Evolutionary conservation across 2,888 invertebrate species (phyloP), one percentile per base, ranked within the genome.

Genomic region (Chelonus formosanus): DNA sequence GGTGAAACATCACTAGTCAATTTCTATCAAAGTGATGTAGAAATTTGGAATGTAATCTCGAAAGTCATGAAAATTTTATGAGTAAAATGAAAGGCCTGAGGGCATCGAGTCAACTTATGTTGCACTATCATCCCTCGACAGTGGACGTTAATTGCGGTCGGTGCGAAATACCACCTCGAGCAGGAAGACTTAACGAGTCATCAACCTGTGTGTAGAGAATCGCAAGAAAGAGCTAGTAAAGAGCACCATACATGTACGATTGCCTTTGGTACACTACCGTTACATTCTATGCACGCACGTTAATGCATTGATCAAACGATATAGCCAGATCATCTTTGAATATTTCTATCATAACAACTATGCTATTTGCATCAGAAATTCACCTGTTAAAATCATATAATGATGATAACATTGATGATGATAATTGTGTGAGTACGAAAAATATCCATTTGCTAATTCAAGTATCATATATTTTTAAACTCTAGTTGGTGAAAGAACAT

Each of bases 181-280:
- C 58, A 58, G 58, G 58, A 58, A 58, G 58, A 58, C 58, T 58
- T 58, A 58, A 58, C 58, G 58, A 58, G 47, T 58, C 58, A 58
- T 58, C 58, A 58, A 32, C 43, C 32, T 45, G n/a, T 5, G 35
- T n/a, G 36, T 44, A 44, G 34, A 57, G 8, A 57, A 58, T 58
- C 5, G n/a, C 45, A 10, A 34, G 34, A 35, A 45, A n/a, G 45
- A 6, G 35, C 35, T 8, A 8, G 35, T 53, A 35, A n/a, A 35
- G 8, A 35, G 53, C 35, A 32, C 8, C 36, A 54, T 54, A 10
- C 40, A 40, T 10, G n/a, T 54, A 20, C 58, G 47, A 58, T 58
- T 47, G 47, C 47, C 58, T 47, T 45, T 58, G 58, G 58, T 47
- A 47, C 58, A 58, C 58, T 58, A 58, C 58, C 58, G 58, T 58